A percentile compares a stretch with the other conserved stretches of the same genome.
Conservation (phyloP, 1,140 invertebrate genomes). For the Chymomyza costata region DNA sequence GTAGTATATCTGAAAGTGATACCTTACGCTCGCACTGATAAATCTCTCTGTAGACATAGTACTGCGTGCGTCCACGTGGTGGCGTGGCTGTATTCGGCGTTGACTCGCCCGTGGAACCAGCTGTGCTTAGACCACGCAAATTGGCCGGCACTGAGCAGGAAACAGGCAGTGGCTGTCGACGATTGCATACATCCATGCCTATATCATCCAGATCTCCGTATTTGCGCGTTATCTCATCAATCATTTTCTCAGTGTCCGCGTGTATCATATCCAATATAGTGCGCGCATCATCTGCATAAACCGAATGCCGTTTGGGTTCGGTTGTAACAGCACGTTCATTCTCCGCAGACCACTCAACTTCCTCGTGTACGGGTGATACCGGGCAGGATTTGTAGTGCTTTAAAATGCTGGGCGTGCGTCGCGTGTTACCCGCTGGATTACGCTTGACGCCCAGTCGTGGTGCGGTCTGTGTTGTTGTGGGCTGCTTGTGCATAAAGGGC, state of each 20-base stretch:
- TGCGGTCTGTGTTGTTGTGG: slow-evolving; percentile 8
- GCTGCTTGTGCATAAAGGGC: slow-evolving; percentile 38
- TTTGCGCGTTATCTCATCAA: slow-evolving; percentile 79
- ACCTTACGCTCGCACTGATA: slow-evolving; percentile 71
- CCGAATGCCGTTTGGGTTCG: slow-evolving; percentile 68
- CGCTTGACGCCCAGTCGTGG: slow-evolving; percentile 41
- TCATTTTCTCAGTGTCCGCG: slow-evolving; percentile 80
- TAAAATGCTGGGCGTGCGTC: slow-evolving; percentile 78
- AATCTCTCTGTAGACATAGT: slow-evolving; percentile 82
- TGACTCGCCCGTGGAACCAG: slow-evolving; percentile 47
- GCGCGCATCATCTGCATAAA: slow-evolving; percentile 77
- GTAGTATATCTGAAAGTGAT: slow-evolving; percentile 68
- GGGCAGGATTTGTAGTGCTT: slow-evolving; percentile 83
- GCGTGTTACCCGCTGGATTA: slow-evolving; percentile 62
- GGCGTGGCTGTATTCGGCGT: slow-evolving; percentile 54
- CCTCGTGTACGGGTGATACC: slow-evolving; percentile 82
- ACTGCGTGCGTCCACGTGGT: slow-evolving; percentile 80
- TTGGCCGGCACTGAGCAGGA: slow-evolving; percentile 62
- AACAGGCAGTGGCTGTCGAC: slow-evolving; percentile 33
- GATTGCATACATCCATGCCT: slow-evolving; percentile 55
- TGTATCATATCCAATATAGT: slow-evolving; percentile 80
- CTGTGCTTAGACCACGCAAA: slow-evolving; percentile 26
- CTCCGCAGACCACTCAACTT: slow-evolving; percentile 78
- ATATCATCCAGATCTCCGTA: slow-evolving; percentile 78
- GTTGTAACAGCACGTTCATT: slow-evolving; percentile 36